phyloP scores from a whole-genome alignment of 2,113 vertebrate genomes.

The Charadrius vociferus region DNA sequence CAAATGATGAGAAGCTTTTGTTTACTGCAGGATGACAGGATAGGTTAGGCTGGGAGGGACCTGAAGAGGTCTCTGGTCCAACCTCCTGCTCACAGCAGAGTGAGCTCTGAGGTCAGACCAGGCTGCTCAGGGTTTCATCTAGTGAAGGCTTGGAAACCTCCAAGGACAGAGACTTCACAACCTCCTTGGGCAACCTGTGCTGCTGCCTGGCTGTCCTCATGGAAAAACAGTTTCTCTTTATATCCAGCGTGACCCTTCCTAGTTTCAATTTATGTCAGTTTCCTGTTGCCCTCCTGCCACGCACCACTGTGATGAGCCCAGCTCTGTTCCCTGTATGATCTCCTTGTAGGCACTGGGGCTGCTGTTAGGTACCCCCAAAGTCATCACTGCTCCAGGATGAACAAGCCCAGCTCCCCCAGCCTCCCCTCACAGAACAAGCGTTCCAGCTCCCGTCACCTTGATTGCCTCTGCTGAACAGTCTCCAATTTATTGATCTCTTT shows the following conservation, averaged over 20 bases:
- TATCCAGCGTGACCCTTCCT: background rate
- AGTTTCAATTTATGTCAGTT: background rate
- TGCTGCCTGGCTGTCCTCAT: background rate
- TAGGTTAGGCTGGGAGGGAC: background rate
- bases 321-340: background rate
- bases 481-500: background rate
- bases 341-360: background rate
- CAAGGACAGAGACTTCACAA: background rate
- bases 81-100: background rate
- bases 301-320: background rate
- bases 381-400: background rate
- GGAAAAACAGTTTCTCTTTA: background rate
- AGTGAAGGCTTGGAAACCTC: background rate
- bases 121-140: background rate
- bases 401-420: background rate
- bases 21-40: background rate
- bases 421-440: background rate
- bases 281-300: background rate
- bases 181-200: background rate
- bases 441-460: background rate
- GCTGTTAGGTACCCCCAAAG: background rate
- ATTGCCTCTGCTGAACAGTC: background rate
- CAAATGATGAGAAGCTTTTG: background rate
- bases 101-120: background rate
- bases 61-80: background rate